Base-by-base conservation (phyloP, 2,888 invertebrate genomes). In the Liodrosophila aerea region DNA sequence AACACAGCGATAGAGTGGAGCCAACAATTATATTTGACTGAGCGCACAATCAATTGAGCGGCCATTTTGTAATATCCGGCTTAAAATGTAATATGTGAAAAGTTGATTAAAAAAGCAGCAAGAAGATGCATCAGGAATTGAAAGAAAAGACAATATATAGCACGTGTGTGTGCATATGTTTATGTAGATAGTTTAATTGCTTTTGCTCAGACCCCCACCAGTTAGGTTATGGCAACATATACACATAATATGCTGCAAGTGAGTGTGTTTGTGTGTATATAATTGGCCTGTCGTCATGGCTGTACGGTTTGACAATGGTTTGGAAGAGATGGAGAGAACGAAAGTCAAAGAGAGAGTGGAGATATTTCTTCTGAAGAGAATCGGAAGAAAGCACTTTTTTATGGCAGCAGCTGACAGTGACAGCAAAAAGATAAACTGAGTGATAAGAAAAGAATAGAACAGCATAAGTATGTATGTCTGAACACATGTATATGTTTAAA, bases 331-430 rank as follows among this genome's bases (percentile, higher is more conserved):
- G 54, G 46, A 50, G 16, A 41, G 31, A n/a, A 9, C n/a, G n/a
- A n/a, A n/a, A n/a, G n/a, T n/a, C n/a, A n/a, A n/a, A n/a, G n/a
- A n/a, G n/a, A n/a, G n/a, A 22, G 22, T 22, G 2, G 2, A 22
- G 22, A 2, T 22, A 22, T 22, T 22, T 22, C 22, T 22, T 22
- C 22, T 5, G 22, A 16, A 36, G 31, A 7, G 39, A 12, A 7
- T 8, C n/a, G 13, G n/a, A 7, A 30, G 52, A 11, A 34, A 51
- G n/a, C 11, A 22, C n/a, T 12, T 46, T 50, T 86, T 75, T 73
- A 85, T 84, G 86, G 34, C n/a, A 12, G 27, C 45, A 11, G 63
- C 89, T 88, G 88, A 60, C 56, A 73, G 74, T 88, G 88, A 84
- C 89, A 88, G 84, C 78, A 83, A 78, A 77, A 81, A 16, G 40